Conservation (phyloP, 2,113 vertebrate species). For the Chrysemys picta region DNA sequence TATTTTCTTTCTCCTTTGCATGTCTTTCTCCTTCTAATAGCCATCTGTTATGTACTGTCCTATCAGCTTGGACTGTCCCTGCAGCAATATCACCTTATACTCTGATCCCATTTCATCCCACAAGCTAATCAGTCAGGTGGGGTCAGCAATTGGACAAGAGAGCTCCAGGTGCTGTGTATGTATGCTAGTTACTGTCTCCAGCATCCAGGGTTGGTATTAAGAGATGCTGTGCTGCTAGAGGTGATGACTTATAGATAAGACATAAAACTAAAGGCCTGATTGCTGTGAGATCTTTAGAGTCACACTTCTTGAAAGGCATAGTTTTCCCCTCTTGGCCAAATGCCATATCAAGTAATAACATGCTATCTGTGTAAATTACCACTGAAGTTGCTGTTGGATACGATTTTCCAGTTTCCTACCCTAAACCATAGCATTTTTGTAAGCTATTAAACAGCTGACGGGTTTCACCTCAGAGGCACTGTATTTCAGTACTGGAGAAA, state of each 20-base stretch:
- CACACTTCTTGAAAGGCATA: too few species aligned
- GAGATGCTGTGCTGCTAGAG: background rate
- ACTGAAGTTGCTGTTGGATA: background rate
- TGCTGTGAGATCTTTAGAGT: background rate
- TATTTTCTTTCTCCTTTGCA: background rate
- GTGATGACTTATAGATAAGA: background rate
- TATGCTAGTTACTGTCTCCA: background rate
- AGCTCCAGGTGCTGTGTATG: background rate
- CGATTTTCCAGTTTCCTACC: background rate
- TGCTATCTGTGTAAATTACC: background rate
- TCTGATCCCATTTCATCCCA: background rate
- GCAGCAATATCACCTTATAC: background rate
- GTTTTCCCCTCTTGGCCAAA: background rate
- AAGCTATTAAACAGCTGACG: too few species aligned
- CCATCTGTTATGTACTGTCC: background rate
- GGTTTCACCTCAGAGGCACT: background rate
- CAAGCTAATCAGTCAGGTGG: background rate
- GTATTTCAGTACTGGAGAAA: background rate
- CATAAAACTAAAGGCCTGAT: background rate
- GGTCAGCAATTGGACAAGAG: background rate
- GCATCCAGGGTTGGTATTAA: background rate
- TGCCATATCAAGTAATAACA: background rate
- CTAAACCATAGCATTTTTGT: background rate
- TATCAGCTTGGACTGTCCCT: background rate
- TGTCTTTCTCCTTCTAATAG: background rate